These are phyloP conservation scores for Cyphomyrus discorhynchus DNA, from an alignment of 2,113 vertebrate species.

Conservation along the genomic window DNA sequence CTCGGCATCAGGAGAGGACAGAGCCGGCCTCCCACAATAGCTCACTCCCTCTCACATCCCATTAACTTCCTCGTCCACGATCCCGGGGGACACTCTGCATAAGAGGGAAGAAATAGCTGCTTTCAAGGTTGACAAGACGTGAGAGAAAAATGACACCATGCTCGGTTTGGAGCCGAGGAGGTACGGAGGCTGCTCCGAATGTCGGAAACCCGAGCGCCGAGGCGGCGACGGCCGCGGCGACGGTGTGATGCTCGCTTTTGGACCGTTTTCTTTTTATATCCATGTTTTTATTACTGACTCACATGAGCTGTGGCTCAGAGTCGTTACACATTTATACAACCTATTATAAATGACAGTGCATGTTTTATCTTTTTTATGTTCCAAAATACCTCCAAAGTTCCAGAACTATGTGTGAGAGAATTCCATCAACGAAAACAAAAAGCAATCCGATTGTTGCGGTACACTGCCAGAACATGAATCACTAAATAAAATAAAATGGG, in stretches of 20 bases:
- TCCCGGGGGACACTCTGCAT: background rate
- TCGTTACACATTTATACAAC: background rate
- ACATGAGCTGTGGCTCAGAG: background rate
- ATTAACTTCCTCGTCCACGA: background rate
- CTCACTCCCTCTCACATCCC: slow-evolving; percentile 6
- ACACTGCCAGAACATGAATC: background rate
- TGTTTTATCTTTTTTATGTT: background rate
- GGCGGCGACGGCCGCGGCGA: background rate
- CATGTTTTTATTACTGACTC: background rate
- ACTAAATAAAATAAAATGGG: background rate
- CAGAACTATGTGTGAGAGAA: background rate
- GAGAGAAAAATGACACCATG: slow-evolving; percentile 11
- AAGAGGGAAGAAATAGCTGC: slow-evolving; percentile 10
- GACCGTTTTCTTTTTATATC: background rate
- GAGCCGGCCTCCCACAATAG: background rate
- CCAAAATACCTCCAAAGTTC: background rate
- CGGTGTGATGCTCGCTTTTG: background rate
- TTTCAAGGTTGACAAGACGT: slow-evolving; percentile 12
- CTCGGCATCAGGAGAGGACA: background rate
- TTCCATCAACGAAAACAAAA: background rate
- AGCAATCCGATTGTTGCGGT: background rate
- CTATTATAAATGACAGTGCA: background rate
- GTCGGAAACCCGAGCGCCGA: background rate
- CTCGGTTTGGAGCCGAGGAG: background rate
- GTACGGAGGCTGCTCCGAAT: background rate